These are phyloP conservation scores for Lepus europaeus DNA, from an alignment of 2,113 vertebrate species.

Conservation along the genomic window DNA sequence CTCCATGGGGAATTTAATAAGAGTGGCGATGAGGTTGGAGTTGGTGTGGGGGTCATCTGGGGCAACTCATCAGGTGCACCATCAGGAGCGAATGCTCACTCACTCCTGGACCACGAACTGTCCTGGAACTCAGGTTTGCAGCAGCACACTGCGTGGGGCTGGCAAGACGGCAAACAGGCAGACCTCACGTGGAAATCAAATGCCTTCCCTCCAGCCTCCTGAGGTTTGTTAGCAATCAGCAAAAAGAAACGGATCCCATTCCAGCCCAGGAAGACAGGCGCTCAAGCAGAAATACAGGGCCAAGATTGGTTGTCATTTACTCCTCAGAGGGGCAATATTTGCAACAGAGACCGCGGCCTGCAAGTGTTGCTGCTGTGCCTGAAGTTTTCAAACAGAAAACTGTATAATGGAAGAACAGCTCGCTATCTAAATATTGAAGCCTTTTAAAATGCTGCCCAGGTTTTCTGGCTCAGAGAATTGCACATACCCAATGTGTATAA, in stretches of 20 bases:
- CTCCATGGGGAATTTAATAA: background rate
- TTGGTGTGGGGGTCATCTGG: background rate
- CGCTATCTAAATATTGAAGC: background rate
- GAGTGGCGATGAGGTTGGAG: background rate
- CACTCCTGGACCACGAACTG: background rate
- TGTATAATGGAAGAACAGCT: background rate
- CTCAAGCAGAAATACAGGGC: background rate
- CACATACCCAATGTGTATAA: background rate
- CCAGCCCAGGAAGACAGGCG: background rate
- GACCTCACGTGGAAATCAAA: background rate
- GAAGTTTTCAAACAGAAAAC: constrained; percentile 23
- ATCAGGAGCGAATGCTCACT: background rate
- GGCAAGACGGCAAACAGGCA: background rate
- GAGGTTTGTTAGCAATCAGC: background rate
- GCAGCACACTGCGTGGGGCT: background rate
- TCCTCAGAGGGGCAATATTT: background rate
- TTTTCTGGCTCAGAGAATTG: constrained; percentile 43
- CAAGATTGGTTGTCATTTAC: background rate
- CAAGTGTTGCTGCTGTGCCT: background rate
- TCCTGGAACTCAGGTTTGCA: background rate
- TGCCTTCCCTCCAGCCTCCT: background rate
- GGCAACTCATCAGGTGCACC: background rate
- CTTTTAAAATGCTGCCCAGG: background rate
- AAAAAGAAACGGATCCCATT: background rate
- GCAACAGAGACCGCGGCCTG: fast-evolving